A percentile compares a stretch with the other conserved stretches of the same genome.
These are phyloP conservation scores for Tetramorium bicarinatum DNA, from an alignment of 2,888 invertebrate genomes.

Conservation along the genomic window DNA sequence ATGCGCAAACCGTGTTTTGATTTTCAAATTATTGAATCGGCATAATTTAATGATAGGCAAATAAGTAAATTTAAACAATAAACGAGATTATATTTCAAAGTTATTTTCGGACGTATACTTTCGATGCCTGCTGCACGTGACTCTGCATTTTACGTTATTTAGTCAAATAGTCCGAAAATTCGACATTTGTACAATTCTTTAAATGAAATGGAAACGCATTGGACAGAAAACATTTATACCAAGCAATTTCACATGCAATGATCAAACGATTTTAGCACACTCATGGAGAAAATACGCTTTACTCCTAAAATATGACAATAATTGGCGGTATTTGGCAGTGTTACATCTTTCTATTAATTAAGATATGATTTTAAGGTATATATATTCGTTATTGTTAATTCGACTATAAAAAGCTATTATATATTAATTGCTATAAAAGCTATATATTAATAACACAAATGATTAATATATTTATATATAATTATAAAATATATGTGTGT, in stretches of 20 bases:
- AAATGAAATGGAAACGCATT: slow-evolving; percentile 55
- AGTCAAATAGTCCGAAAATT: slow-evolving; percentile 39
- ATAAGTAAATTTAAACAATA: slow-evolving; percentile 36
- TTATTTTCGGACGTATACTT: slow-evolving; percentile 36
- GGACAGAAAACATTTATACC: slow-evolving; percentile 57
- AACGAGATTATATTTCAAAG: slow-evolving; percentile 20
- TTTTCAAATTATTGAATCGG: slow-evolving; percentile 26
- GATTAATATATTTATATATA: slow-evolving; percentile 19
- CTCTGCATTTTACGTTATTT: slow-evolving; percentile 37
- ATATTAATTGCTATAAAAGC: too few relatives aligned
- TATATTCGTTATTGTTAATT: background rate
- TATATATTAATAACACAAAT: slow-evolving; percentile 18
- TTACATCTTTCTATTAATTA: slow-evolving; percentile 9
- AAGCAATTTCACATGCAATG: slow-evolving; percentile 58
- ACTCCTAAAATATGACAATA: slow-evolving; percentile 28
- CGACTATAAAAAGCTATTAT: background rate
- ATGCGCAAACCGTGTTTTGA: background rate
- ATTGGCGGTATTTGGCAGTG: background rate
- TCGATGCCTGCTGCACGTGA: slow-evolving; percentile 18
- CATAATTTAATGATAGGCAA: slow-evolving; percentile 44
- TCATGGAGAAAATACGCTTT: slow-evolving; percentile 4
- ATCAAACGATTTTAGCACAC: slow-evolving; percentile 55
- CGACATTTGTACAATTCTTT: slow-evolving; percentile 45
- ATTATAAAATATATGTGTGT: background rate
- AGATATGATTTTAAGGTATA: slow-evolving; percentile 10